Conservation (phyloP, 2,113 vertebrate genomes). For the Lampris incognitus region DNA sequence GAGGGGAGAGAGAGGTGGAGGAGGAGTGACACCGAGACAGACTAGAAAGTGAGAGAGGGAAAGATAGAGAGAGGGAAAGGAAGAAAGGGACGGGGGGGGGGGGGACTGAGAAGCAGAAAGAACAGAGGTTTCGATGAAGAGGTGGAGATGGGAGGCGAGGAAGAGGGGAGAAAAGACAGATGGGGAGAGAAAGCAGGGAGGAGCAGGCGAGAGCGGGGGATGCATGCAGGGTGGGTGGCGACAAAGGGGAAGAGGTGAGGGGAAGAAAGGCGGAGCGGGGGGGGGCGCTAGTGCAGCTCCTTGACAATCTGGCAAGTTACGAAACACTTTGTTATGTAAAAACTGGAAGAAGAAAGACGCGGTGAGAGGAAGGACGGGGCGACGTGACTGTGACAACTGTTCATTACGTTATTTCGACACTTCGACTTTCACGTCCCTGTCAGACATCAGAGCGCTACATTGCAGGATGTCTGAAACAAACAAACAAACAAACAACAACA, state of each 20-base stretch:
- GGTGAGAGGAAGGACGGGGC: slow-evolving; percentile 24
- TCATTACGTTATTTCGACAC: slow-evolving; percentile 7
- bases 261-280: not conserved
- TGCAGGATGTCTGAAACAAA: not conserved
- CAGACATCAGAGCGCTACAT: not conserved
- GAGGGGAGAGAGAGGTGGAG: too few relatives aligned
- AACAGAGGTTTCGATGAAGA: not conserved
- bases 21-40: too few relatives aligned
- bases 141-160: slow-evolving; percentile 1
- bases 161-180: slow-evolving; percentile 3
- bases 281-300: slow-evolving; percentile 27
- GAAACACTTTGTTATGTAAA: slow-evolving; percentile 76
- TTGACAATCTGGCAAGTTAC: slow-evolving; percentile 71
- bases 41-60: not conserved
- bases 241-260: not conserved
- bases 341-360: not conserved
- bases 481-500: too few relatives aligned
- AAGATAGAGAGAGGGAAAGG: not conserved
- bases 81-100: not conserved
- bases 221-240: not conserved
- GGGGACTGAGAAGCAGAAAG: slow-evolving; percentile 20
- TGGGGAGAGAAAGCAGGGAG: not conserved
- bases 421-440: not conserved
- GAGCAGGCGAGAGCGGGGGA: not conserved
- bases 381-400: slow-evolving; percentile 37